phyloP scores from a whole-genome alignment of 2,797 vertebrate genomes.

The Pseudotriccus pelzelni region DNA sequence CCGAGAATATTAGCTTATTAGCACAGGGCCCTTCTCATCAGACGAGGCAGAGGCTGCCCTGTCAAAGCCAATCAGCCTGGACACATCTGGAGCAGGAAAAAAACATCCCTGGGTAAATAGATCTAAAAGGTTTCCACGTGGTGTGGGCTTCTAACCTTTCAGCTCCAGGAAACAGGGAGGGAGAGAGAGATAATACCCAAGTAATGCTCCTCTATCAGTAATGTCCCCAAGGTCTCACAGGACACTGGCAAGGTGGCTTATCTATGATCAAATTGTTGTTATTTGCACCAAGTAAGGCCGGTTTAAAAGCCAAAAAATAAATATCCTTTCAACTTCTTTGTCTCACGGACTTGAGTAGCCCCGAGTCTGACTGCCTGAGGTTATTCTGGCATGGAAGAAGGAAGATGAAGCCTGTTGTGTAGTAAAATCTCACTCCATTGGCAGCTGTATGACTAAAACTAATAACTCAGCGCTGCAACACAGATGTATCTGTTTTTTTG shows the following conservation, averaged over 20 bases:
- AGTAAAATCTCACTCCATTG: background rate
- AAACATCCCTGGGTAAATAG: background rate
- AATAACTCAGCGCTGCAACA: background rate
- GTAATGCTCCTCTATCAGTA: background rate
- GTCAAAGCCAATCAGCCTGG: slow-evolving; percentile 15
- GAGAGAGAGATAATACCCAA: background rate
- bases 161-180: background rate
- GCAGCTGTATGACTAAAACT: background rate
- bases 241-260: background rate
- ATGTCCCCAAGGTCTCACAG: rapidly evolving
- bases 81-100: background rate
- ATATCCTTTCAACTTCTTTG: background rate
- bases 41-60: background rate
- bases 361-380: background rate
- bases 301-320: background rate
- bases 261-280: background rate
- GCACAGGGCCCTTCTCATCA: background rate
- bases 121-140: background rate
- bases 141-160: background rate
- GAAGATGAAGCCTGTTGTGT: background rate
- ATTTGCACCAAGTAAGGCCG: background rate
- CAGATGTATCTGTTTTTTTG: background rate
- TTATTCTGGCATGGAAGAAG: background rate
- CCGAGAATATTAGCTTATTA: slow-evolving; percentile 62
- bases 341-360: background rate